Evolutionary conservation across 1,140 invertebrate species (phyloP).

Genomic region (Frieseomelitta varia): DNA sequence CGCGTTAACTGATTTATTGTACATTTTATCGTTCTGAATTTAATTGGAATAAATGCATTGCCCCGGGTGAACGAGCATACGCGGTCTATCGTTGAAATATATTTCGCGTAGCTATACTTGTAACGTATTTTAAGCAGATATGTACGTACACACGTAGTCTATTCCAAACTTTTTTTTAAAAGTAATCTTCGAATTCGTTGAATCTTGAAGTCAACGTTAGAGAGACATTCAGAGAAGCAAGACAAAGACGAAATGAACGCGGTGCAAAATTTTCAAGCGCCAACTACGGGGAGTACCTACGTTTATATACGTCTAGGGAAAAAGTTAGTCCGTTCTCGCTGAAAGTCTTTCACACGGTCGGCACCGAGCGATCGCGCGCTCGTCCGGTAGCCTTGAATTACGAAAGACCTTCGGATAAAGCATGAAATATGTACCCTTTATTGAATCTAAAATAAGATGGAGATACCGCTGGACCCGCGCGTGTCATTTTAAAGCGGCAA

Average conservation of each 20-base stretch:
- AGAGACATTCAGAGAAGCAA: background rate
- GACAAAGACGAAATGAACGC: background rate
- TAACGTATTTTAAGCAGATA: background rate
- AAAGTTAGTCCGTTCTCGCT: background rate
- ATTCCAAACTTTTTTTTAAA: background rate
- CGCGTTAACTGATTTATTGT: background rate
- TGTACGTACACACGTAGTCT: background rate
- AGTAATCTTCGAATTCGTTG: background rate
- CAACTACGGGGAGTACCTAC: background rate
- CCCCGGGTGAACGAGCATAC: background rate
- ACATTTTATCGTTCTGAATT: background rate
- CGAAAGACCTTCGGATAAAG: slow-evolving; percentile 63
- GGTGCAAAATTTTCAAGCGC: background rate
- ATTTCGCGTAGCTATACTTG: background rate
- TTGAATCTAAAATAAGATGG: slow-evolving; percentile 69
- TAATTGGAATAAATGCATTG: background rate
- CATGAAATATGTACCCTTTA: slow-evolving; percentile 68
- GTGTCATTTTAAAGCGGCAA: slow-evolving; percentile 63
- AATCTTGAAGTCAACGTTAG: background rate
- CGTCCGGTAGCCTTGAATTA: slow-evolving; percentile 56
- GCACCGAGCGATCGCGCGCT: background rate
- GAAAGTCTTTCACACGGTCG: slow-evolving; percentile 20
- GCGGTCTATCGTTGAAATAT: background rate
- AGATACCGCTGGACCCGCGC: slow-evolving; percentile 53
- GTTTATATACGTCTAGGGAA: too few relatives aligned